Base-by-base conservation (phyloP, 2,888 invertebrate species). In the Oscheius onirici region DNA sequence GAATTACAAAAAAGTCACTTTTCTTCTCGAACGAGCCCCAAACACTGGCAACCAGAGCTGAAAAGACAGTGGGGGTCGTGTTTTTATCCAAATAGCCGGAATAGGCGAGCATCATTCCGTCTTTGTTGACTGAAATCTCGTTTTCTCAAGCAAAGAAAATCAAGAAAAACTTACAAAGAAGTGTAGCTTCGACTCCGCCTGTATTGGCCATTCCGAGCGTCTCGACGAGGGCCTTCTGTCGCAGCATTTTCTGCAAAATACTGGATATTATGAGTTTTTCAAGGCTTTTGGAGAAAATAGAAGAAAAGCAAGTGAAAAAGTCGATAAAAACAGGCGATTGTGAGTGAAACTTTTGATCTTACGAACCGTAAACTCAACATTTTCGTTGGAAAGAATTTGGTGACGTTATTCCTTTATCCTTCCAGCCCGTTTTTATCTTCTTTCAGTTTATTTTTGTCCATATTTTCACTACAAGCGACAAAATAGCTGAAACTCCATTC, bases 201-300 rank as follows among this genome's bases (percentile, higher is more conserved):
- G 80, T 75, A 69, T 82, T 82, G 55, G 79, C 82, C 66, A 81
- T 78, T 20, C 77, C 78, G 46, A 82, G 73, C 41, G 81, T 80
- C 26, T 80, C 77, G 11, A 77, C 72, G 58, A 82, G 66, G 2
- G 80, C 78, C 65, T 80, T 79, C 41, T 80, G 81, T 41, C 73
- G 76, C 61, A 82, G 63, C 81, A 82, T 82, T 67, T 74, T 26
- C 46, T 15, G 46, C 8, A 10, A 46, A 13, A 46, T n/a, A n/a
- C 5, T 46, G 46, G 46, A 15, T 46, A 15, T 3, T n/a, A 17
- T 46, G 3, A 46, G 3, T 13, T 17, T 46, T 46, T 3, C 13
- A 13, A 15, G n/a, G 17, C 13, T 46, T 3, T 3, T 46, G 13
- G n/a, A 3, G 13, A 13, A 46, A 46, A 15, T 46, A 17, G 13